Percentiles rank a stretch among this genome's conserved stretches.
Conservation (phyloP, 2,113 vertebrate genomes). For the Sturnus vulgaris region DNA sequence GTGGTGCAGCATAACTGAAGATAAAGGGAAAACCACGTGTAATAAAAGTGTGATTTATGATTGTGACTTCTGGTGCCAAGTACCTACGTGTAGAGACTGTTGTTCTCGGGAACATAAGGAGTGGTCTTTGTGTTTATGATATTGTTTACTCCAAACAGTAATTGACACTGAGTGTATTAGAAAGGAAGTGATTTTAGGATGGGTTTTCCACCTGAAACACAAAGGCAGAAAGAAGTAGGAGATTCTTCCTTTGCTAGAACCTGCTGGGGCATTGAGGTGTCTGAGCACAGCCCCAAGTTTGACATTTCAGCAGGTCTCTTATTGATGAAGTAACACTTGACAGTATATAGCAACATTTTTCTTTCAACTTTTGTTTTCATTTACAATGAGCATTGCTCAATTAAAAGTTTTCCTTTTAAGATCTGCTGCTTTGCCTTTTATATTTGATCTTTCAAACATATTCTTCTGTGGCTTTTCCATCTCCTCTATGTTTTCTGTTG, state of each 20-base stretch:
- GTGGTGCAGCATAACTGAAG: neutral
- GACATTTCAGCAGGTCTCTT: neutral
- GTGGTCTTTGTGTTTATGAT: neutral
- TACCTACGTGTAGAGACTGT: accelerated
- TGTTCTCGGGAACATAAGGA: neutral
- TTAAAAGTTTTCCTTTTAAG: neutral
- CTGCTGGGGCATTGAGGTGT: accelerated
- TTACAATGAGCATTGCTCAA: neutral
- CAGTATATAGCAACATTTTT: neutral
- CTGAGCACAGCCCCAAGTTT: accelerated
- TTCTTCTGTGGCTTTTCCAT: neutral
- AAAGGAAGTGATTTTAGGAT: neutral
- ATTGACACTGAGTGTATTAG: neutral
- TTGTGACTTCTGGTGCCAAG: neutral
- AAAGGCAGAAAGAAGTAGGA: neutral
- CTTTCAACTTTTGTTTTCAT: neutral
- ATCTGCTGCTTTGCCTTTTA: neutral
- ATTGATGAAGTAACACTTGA: neutral
- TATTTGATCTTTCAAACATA: neutral
- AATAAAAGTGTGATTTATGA: neutral
- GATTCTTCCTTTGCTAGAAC: neutral
- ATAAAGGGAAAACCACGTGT: neutral
- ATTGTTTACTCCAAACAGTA: neutral
- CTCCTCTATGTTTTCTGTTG: neutral
- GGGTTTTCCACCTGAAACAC: neutral